Evolutionary conservation across 2,797 vertebrate species (phyloP), one percentile per base, ranked within the genome.

Genomic region (Onychomys arenicola): DNA sequence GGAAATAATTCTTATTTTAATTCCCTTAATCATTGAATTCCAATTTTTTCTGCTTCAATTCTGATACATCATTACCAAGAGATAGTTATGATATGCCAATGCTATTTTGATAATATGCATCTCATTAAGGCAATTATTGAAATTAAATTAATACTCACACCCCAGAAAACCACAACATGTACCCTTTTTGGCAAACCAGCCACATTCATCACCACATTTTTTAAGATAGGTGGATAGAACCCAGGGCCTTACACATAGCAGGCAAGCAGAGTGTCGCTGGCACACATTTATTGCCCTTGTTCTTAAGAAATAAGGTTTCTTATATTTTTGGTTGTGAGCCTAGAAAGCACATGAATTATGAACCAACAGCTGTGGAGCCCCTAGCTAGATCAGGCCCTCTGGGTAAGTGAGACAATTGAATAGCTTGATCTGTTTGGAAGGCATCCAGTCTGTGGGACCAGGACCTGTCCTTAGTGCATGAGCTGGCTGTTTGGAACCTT

Each of bases 61-160:
- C 71, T 78, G 55, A 46, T 76, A 59, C 12, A 23, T 61, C 80
- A 96, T 93, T 86, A 95, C 84, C 43, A 89, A 69, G 13, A 94
- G 49, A 78, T 92, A 91, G 85, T 83, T 93, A 95, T 91, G 65
- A 55, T 29, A 85, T 40, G 69, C 67, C 73, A 88, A 84, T 90
- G 87, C 43, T 84, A 84, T 89, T 93, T 82, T 88, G 65, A 82
- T 84, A 90, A 46, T 90, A n/a, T 92, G n/a, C 14, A 94, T 55
- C 73, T 40, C 77, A 93, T 71, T 90, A 94, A 92, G 61, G 25
- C 65, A 85, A 83, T 93, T 63, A 71, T 4, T 71, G 49, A 95
- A 80, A 92, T 73, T 91, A 95, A 96, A 93, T 90, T 46, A 94
- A 91, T 78, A 78, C 46, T 40, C 46, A 91, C 21, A 21, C 95